Evolutionary conservation across 53 echinoderm and acorn worm species (phyloP), one percentile per base, ranked within the genome.

Genomic region (Zoroaster sp.): DNA sequence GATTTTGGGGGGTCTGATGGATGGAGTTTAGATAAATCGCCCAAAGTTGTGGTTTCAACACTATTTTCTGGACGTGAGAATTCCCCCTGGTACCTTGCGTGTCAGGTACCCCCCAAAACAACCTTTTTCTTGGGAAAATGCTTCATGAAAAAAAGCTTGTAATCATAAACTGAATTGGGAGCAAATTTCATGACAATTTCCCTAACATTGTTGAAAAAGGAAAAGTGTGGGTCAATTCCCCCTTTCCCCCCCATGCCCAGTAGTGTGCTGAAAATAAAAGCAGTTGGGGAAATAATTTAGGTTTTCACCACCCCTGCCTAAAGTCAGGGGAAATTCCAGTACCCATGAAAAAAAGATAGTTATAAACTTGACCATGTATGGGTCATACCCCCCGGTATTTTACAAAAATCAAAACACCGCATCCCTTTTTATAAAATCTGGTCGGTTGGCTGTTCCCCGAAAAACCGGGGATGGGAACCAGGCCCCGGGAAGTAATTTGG

Each of bases 241-340:
- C 70, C 32, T 69, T 87, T 81, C n/a, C 20, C 94, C 90, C 25
- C 94, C 93, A 75, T 87, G 87, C 45, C 92, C 68, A 21, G 94
- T 94, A 5, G 92, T 94, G 75, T 94, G 92, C 59, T 90, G 79
- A 67, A 87, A 94, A 34, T 80, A 87, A 49, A 42, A 78, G 13
- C 83, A 43, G 75, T 72, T 92, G 32, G 92, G 92, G 23, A 68
- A 55, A 73, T 94, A 92, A 52, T 94, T 90, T 18, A 67, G 73
- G 75, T 94, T 90, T 52, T 94, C 94, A 4, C 94, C 92, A 86
- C 88, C 94, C 92, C 94, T 8, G 92, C 40, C 39, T 91, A 87
- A 66, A 90, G 73, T 39, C 32, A 94, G 44, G 18, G 92, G 87
- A 59, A 94, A 89, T 33, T 80, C 77, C 6, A 70, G 18, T 44